Percentiles rank a stretch among this genome's conserved stretches.
Evolutionary conservation across 2,888 invertebrate genomes (phyloP).

Genomic region (Apantesis nais): DNA sequence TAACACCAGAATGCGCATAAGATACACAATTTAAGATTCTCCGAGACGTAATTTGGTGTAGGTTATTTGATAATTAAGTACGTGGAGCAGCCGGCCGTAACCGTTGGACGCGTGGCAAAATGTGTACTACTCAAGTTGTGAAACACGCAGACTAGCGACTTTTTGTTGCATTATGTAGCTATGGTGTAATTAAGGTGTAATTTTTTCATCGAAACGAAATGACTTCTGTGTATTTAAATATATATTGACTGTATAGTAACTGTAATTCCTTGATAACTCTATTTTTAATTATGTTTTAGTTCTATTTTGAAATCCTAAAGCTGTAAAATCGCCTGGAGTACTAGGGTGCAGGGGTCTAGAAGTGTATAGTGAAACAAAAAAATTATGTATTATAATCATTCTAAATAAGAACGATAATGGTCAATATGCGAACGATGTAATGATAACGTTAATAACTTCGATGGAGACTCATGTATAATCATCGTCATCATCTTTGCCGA

Average conservation of each 20-base stretch:
- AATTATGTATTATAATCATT: too few species aligned
- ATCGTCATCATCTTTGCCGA: too few species aligned
- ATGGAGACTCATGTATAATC: too few species aligned
- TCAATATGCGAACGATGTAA: too few species aligned
- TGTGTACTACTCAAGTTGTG: not conserved
- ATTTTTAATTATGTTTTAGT: not conserved
- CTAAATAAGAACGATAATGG: too few species aligned
- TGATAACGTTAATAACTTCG: too few species aligned
- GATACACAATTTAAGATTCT: constrained; percentile 39
- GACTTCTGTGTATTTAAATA: constrained; percentile 5
- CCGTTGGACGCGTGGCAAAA: constrained; percentile 17
- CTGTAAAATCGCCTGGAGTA: not conserved
- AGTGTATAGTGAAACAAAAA: too few species aligned
- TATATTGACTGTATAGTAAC: not conserved
- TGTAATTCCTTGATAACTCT: not conserved
- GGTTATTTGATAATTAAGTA: constrained; percentile 42
- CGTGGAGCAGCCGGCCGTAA: constrained; percentile 23
- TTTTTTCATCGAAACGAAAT: constrained; percentile 11
- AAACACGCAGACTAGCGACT: constrained; percentile 8
- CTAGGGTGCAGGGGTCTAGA: too few species aligned
- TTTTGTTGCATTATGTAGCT: not conserved
- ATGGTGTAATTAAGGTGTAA: constrained; percentile 2
- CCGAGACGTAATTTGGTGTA: constrained; percentile 36
- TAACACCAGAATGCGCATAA: constrained; percentile 24
- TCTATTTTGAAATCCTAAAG: not conserved